A percentile compares a stretch with the other conserved stretches of the same genome.
Conservation (phyloP, 2,113 vertebrate genomes). For the Microcebus jonahi region DNA sequence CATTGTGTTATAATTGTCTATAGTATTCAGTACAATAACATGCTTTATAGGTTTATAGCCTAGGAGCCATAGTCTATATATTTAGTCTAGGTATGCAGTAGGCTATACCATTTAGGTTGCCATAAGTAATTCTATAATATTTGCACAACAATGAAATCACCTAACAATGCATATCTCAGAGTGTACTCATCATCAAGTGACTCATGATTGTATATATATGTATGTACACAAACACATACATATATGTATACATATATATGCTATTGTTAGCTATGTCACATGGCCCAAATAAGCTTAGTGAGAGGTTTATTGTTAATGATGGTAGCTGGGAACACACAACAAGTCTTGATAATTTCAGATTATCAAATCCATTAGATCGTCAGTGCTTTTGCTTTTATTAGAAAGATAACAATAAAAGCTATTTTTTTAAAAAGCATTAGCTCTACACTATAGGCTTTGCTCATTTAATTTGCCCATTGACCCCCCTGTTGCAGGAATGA, state of each 20-base stretch:
- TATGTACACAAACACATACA: background rate
- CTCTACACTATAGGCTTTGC: background rate
- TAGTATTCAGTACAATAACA: background rate
- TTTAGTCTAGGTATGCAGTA: background rate
- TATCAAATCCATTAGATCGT: background rate
- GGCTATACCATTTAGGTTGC: background rate
- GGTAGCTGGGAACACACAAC: background rate
- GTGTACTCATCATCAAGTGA: background rate
- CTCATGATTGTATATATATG: background rate
- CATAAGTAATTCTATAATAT: background rate
- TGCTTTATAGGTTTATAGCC: background rate
- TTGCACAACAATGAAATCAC: background rate
- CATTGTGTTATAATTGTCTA: background rate
- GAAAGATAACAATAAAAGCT: background rate
- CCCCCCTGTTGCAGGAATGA: background rate
- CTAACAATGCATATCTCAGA: background rate
- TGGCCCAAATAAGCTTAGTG: background rate
- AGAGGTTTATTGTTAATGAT: background rate
- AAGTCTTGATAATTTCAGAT: background rate
- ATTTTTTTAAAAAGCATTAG: background rate
- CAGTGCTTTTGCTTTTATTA: background rate
- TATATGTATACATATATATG: background rate
- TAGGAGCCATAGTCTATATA: background rate
- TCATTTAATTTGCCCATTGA: background rate
- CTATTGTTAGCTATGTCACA: background rate